Evolutionary conservation across 1,140 invertebrate genomes (phyloP), one percentile per base, ranked within the genome.

Genomic region (Diorhabda carinulata): DNA sequence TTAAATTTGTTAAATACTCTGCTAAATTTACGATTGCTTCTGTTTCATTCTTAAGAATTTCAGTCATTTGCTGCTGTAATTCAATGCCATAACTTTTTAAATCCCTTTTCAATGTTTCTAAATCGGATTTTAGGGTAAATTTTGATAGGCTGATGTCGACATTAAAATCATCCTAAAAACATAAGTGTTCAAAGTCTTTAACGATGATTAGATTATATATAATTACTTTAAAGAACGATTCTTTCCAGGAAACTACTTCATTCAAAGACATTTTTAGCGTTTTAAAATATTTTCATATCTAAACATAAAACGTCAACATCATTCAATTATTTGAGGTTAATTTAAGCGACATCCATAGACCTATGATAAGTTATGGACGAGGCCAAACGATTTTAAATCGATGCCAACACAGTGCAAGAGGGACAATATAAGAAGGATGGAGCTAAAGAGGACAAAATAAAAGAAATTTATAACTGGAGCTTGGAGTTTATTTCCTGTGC

Each of bases 21-120:
- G 78, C 78, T 60, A 79, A 70, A 70, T 78, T 77, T 4, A 78
- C 77, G 60, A 79, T 79, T 6, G 74, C 72, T 72, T 79, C 77
- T 2, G 78, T 79, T 73, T 79, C 77, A 60, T 71, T 76, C 72
- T 78, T 79, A n/a, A 79, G 69, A 65, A 79, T 79, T 52, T 79
- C 75, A 42, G 74, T 70, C 77, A 78, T 79, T 57, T 73, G 66
- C 57, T 70, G 63, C 41, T 78, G 77, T 7, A 79, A 63, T 41
- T 77, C 75, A 5, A 69, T 66, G 5, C 74, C 78, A 72, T 77
- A 79, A 43, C 68, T 72, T 70, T 78, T 79, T 56, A 79, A 68
- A 61, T 77, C 71, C 52, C 61, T 74, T 52, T 73, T 63, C 3
- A 79, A 69, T 8, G 74, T 73, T 44, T 77, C 75, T 70, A 79